Base-by-base conservation (phyloP, 2,113 vertebrate genomes). In the Microcebus jonahi region DNA sequence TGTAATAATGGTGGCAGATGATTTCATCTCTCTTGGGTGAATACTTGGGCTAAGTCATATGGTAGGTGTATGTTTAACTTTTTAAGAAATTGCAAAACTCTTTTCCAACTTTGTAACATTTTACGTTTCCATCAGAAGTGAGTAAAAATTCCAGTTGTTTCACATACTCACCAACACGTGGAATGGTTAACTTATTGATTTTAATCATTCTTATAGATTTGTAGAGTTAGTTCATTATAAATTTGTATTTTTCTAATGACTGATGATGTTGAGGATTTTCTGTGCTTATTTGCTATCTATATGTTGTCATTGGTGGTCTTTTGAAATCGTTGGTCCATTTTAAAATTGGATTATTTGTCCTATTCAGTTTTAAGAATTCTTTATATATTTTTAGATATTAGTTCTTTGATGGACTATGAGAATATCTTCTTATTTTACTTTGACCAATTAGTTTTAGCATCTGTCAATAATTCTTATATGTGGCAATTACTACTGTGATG, bases 231-330 rank as follows among this genome's bases (percentile, higher is more conserved):
- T 34, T 67, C 20, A 50, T 36, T 21, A 1, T 73, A 50, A 71
- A 77, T 79, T 91, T 88, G 53, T 10, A 57, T 94, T 94, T 97
- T 87, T 17, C 63, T 94, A n/a, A 34, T 59, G 36, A 57, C 59
- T 61, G n/a, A 71, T 80, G 67, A 73, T 84, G 27, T 68, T 93
- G 59, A 82, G 25, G 5, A 48, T n/a, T 17, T 90, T 93, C 20
- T 53, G 53, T 90, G 15, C 45, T 63, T 97, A 31, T 63, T 91
- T 94, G 61, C 18, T 12, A 57, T 75, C 25, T 23, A 6, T 93
- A 31, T 48, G 8, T 73, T 23, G 18, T 90, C 57, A 90, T 76
- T 61, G 65, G 23, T 75, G 63, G 20, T 85, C n/a, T 53, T 1
- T 95, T 59, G 65, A 59, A 80, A 75, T 76, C 27, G 36, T 81